A percentile compares a stretch with the other conserved stretches of the same genome.
These are phyloP conservation scores for Branchipolynoe longqiensis DNA, from an alignment of 2,888 invertebrate species.

Conservation along the genomic window DNA sequence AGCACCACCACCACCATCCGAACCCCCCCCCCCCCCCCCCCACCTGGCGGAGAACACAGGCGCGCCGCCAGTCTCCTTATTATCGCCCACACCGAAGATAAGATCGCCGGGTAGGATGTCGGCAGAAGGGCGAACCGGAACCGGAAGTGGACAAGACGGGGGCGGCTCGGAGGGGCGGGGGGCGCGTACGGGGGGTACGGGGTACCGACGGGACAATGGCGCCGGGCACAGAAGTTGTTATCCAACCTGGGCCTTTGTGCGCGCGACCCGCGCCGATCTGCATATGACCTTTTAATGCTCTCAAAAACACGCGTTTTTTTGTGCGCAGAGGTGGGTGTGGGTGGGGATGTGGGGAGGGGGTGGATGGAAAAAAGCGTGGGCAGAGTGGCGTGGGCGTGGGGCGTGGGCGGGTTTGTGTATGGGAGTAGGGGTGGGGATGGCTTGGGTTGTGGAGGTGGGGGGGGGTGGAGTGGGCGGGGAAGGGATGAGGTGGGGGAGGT, in stretches of 20 bases:
- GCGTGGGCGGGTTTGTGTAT: neutral
- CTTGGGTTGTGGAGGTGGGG: neutral
- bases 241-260: slow-evolving; percentile 20
- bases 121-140: neutral
- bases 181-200: too few relatives aligned
- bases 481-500: neutral
- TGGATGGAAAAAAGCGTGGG: neutral
- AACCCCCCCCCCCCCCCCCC: too few relatives aligned
- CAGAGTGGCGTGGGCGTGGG: neutral
- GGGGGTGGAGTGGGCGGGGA: neutral
- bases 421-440: neutral
- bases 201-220: neutral
- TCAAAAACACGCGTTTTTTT: slow-evolving; percentile 50
- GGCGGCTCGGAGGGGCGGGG: too few relatives aligned
- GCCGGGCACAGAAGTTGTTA: slow-evolving; percentile 13
- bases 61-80: neutral
- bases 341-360: neutral
- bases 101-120: slow-evolving; percentile 6
- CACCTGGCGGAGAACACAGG: neutral
- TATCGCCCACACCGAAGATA: neutral
- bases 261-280: slow-evolving; percentile 2
- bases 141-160: too few relatives aligned
- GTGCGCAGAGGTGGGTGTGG: neutral
- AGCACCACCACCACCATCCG: too few relatives aligned
- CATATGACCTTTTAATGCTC: slow-evolving; percentile 53